A percentile compares a stretch with the other conserved stretches of the same genome.
These are phyloP conservation scores for Hyperoplus immaculatus DNA, from an alignment of 2,797 vertebrate species.

Conservation along the genomic window DNA sequence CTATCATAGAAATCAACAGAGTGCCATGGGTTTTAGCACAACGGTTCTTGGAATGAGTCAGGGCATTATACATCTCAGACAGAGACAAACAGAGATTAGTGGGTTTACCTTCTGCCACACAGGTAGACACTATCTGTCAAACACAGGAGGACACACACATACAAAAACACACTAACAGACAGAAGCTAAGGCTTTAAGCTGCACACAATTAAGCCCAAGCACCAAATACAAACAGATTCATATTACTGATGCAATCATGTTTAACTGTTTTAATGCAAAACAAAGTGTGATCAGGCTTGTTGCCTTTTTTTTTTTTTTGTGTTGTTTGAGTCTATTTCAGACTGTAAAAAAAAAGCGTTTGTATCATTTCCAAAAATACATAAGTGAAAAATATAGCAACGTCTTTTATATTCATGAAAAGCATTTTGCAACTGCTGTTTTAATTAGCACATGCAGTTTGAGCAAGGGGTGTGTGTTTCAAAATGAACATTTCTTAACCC, in stretches of 20 bases:
- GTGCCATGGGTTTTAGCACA: constrained; percentile 71
- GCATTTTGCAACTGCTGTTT: constrained; percentile 26
- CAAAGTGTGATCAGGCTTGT: background rate
- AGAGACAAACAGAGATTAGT: constrained; percentile 82
- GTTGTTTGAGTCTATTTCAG: background rate
- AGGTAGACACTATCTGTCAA: constrained; percentile 75
- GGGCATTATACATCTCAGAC: constrained; percentile 78
- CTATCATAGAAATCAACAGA: constrained; percentile 61
- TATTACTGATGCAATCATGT: constrained; percentile 44
- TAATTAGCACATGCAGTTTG: background rate
- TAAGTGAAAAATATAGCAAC: background rate
- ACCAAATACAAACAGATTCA: constrained; percentile 40
- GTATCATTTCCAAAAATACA: constrained; percentile 2
- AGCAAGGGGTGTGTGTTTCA: constrained; percentile 25
- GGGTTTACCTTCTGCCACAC: constrained; percentile 78
- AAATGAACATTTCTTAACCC: constrained; percentile 8
- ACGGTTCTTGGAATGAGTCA: constrained; percentile 75
- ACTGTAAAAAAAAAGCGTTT: background rate
- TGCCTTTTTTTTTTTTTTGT: too few species aligned
- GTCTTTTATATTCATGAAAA: background rate
- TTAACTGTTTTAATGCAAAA: constrained; percentile 2
- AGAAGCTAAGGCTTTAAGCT: constrained; percentile 58
- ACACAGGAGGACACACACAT: constrained; percentile 60
- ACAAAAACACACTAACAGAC: constrained; percentile 54
- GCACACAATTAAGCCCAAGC: constrained; percentile 63